Conservation (phyloP, 2,797 vertebrate species). For the Saxicola maurus region DNA sequence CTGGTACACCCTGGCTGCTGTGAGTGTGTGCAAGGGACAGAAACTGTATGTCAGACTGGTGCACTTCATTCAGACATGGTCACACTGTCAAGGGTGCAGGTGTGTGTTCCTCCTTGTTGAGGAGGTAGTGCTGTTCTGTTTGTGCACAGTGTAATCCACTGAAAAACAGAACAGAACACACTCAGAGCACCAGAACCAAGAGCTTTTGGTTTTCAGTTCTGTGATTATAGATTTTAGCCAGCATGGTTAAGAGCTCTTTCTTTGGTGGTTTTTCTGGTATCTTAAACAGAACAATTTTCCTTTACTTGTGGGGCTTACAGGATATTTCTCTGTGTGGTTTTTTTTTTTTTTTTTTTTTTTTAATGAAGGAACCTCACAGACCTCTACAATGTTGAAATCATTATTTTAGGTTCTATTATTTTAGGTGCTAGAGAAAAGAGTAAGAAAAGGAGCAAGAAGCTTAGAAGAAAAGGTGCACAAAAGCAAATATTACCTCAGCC, state of each 20-base stretch:
- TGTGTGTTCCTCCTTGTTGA: neutral
- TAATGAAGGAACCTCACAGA: neutral
- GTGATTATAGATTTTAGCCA: neutral
- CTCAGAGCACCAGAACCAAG: fast-evolving
- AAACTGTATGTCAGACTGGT: fast-evolving
- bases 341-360: no score
- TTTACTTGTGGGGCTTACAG: neutral
- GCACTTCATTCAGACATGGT: neutral
- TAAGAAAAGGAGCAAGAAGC: neutral
- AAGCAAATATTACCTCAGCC: neutral
- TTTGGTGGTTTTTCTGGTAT: neutral
- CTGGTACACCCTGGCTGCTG: neutral
- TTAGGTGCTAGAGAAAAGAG: neutral
- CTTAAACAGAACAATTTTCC: neutral
- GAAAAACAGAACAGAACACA: neutral
- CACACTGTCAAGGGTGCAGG: neutral
- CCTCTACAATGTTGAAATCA: neutral
- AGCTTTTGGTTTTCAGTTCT: neutral
- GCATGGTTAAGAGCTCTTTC: neutral
- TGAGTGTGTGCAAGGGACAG: neutral
- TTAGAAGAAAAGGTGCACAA: neutral
- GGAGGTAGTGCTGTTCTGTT: neutral
- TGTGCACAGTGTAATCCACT: neutral
- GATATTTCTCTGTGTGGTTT: neutral
- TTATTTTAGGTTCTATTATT: neutral